phyloP scores from a whole-genome alignment of 2,888 invertebrate genomes.

The Aspidiotus rigidus region DNA sequence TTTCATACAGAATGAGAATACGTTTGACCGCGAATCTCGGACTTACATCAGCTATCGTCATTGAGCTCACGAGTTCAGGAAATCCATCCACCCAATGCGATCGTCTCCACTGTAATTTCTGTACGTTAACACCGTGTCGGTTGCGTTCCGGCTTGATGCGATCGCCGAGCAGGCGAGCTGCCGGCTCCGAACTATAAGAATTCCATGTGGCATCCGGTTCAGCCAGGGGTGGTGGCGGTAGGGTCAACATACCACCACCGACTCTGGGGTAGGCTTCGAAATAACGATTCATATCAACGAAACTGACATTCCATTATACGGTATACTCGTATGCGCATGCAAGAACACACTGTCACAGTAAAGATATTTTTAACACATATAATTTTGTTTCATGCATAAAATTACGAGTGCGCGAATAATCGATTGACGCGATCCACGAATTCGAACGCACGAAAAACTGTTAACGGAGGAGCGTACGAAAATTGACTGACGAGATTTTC shows the following conservation, averaged over 20 bases:
- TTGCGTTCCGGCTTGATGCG: slow-evolving; percentile 57
- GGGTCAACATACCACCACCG: slow-evolving; percentile 38
- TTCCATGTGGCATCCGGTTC: slow-evolving; percentile 40
- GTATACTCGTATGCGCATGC: too few species aligned
- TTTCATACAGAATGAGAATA: slow-evolving; percentile 73
- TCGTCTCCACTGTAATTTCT: slow-evolving; percentile 42
- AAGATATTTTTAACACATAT: too few species aligned
- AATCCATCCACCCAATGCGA: slow-evolving; percentile 42
- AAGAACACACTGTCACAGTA: too few species aligned
- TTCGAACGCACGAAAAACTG: slow-evolving; percentile 19
- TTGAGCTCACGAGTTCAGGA: slow-evolving; percentile 41
- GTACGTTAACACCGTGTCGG: slow-evolving; percentile 46
- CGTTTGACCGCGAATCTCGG: slow-evolving; percentile 48
- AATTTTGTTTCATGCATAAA: too few species aligned
- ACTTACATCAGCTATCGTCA: slow-evolving; percentile 42
- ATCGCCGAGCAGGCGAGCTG: slow-evolving; percentile 52
- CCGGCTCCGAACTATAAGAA: slow-evolving; percentile 40
- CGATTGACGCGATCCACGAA: neutral
- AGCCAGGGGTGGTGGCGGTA: slow-evolving; percentile 40
- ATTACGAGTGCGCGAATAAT: neutral
- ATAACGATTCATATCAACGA: slow-evolving; percentile 39
- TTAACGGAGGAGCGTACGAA: slow-evolving; percentile 3
- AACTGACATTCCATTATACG: too few species aligned
- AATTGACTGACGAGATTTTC: slow-evolving; percentile 16
- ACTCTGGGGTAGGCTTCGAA: slow-evolving; percentile 39